phyloP scores from a whole-genome alignment of 1,140 invertebrate genomes.

The Coptotermes formosanus region DNA sequence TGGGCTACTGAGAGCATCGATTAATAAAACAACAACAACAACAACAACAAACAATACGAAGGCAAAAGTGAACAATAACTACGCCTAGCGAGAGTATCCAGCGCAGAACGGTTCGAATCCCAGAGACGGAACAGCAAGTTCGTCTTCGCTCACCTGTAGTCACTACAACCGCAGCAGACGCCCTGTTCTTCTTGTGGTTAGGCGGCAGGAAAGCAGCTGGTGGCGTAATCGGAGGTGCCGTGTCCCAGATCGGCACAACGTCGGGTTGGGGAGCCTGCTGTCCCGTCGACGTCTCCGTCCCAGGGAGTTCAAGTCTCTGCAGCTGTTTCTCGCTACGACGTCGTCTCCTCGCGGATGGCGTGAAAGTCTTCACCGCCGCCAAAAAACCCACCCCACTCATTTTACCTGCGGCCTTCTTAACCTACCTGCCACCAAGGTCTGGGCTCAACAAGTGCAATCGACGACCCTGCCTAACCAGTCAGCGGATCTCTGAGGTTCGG shows the following conservation, averaged over 20 bases:
- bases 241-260: slow-evolving; percentile 57
- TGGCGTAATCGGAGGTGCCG: slow-evolving; percentile 61
- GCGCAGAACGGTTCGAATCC: background rate
- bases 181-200: slow-evolving; percentile 49
- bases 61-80: no score
- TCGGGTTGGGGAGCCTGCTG: slow-evolving; percentile 51
- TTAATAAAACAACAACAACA: no score
- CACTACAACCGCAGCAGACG: background rate
- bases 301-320: background rate
- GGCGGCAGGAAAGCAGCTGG: slow-evolving; percentile 63
- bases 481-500: background rate
- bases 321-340: slow-evolving; percentile 33
- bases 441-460: slow-evolving; percentile 1
- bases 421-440: background rate
- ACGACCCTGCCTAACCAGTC: background rate
- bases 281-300: background rate
- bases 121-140: background rate
- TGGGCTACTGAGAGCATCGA: no score
- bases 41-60: no score
- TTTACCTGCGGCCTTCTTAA: background rate
- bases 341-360: slow-evolving; percentile 59
- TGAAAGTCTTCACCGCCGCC: slow-evolving; percentile 62
- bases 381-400: slow-evolving; percentile 64
- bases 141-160: background rate
- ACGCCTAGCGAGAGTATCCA: background rate